These are phyloP conservation scores for Sarcophaga variegata DNA, from an alignment of 2,888 invertebrate species.

Conservation along the genomic window DNA sequence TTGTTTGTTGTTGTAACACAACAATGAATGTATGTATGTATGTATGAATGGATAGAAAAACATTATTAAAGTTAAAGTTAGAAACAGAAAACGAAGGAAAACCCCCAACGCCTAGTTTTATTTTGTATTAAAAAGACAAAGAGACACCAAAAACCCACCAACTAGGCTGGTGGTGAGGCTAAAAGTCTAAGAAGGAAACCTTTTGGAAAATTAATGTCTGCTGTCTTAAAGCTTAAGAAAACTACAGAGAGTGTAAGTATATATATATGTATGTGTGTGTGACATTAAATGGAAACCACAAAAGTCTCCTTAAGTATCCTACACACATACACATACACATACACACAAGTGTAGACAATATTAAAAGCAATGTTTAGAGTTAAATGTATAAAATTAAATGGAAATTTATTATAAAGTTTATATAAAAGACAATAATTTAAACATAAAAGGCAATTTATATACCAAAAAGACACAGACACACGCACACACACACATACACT, in stretches of 20 bases:
- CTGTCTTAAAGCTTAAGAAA: neutral
- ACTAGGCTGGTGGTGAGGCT: neutral
- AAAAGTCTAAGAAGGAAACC: constrained; percentile 1
- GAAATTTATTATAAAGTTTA: constrained; percentile 21
- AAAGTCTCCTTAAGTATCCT: constrained; percentile 42
- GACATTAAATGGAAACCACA: constrained; percentile 36
- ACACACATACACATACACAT: neutral
- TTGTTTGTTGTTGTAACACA: constrained; percentile 25
- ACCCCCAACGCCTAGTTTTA: constrained; percentile 37
- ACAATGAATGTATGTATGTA: neutral
- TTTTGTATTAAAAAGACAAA: neutral
- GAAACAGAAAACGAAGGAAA: neutral
- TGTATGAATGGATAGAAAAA: constrained; percentile 9
- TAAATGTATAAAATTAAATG: constrained; percentile 44
- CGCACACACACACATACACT: neutral
- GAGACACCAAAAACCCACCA: neutral
- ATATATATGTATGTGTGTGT: constrained; percentile 28
- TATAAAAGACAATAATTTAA: constrained; percentile 51
- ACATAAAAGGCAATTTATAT: neutral
- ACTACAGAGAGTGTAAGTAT: neutral
- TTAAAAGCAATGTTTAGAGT: constrained; percentile 2
- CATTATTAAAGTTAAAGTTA: constrained; percentile 28
- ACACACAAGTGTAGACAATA: neutral
- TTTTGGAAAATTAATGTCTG: constrained; percentile 46
- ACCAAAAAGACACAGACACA: too few species aligned